phyloP scores from a whole-genome alignment of 2,113 vertebrate genomes.

The Myodes glareolus region DNA sequence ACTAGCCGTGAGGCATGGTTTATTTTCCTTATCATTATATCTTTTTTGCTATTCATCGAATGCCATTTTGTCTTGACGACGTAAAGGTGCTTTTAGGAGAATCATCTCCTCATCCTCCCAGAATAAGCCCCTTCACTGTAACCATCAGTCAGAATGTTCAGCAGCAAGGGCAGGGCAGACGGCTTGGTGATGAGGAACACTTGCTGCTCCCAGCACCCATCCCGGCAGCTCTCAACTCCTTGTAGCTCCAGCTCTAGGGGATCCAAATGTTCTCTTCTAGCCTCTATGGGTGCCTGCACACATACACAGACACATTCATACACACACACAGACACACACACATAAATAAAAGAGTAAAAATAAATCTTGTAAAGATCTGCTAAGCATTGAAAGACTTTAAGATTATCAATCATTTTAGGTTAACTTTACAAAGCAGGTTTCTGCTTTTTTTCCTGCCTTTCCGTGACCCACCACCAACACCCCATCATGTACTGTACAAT shows the following conservation, averaged over 20 bases:
- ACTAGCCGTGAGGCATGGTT: not conserved
- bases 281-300: not conserved
- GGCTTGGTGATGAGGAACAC: not conserved
- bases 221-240: too few relatives aligned
- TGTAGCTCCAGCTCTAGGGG: not conserved
- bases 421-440: not conserved
- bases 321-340: not conserved
- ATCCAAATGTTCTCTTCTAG: not conserved
- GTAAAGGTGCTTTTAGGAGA: not conserved
- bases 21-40: not conserved
- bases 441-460: not conserved
- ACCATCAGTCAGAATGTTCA: not conserved
- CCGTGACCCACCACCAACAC: rapidly evolving
- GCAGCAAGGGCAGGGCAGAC: too few relatives aligned
- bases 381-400: not conserved
- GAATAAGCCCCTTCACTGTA: not conserved
- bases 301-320: not conserved
- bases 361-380: not conserved
- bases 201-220: too few relatives aligned
- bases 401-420: not conserved
- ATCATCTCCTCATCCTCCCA: rapidly evolving
- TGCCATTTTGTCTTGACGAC: not conserved
- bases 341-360: not conserved
- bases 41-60: not conserved
- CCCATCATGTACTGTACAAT: not conserved